Evolutionary conservation across 2,113 vertebrate genomes (phyloP).

Genomic region (Capricornis sumatraensis): DNA sequence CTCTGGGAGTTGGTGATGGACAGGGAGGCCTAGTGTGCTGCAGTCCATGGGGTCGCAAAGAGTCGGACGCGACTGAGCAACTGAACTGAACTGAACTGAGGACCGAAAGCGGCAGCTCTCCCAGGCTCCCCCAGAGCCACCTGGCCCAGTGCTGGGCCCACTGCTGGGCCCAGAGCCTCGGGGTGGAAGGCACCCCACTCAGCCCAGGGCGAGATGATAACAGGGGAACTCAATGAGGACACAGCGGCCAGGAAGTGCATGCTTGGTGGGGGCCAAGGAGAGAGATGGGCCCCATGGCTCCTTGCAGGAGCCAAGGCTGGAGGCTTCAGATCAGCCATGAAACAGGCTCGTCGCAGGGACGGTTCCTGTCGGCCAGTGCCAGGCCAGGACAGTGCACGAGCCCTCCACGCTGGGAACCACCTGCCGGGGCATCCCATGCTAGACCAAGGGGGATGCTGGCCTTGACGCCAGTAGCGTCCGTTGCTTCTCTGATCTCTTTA

Average conservation of each 20-base stretch:
- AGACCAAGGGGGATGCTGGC: background rate
- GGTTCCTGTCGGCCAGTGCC: too few species aligned
- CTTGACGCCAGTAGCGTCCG: rapidly evolving
- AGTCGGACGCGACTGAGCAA: rapidly evolving
- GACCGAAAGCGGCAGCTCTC: background rate
- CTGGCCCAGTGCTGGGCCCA: background rate
- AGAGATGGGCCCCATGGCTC: background rate
- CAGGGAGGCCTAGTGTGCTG: background rate
- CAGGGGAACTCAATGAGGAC: too few species aligned
- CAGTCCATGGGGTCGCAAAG: background rate
- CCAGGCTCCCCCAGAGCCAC: background rate
- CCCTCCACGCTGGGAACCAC: background rate
- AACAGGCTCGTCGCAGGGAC: rapidly evolving
- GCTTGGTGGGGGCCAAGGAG: background rate
- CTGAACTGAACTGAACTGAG: background rate
- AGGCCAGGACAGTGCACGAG: background rate
- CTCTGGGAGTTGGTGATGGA: background rate
- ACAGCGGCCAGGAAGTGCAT: background rate
- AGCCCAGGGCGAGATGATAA: background rate
- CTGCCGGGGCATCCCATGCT: background rate
- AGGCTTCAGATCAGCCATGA: background rate
- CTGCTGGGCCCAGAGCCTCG: background rate
- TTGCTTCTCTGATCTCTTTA: background rate
- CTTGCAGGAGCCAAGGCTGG: rapidly evolving
- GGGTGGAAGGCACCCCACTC: background rate